A percentile compares a stretch with the other conserved stretches of the same genome.
Evolutionary conservation across 2,888 invertebrate species (phyloP).

Genomic region (Tuta absoluta): DNA sequence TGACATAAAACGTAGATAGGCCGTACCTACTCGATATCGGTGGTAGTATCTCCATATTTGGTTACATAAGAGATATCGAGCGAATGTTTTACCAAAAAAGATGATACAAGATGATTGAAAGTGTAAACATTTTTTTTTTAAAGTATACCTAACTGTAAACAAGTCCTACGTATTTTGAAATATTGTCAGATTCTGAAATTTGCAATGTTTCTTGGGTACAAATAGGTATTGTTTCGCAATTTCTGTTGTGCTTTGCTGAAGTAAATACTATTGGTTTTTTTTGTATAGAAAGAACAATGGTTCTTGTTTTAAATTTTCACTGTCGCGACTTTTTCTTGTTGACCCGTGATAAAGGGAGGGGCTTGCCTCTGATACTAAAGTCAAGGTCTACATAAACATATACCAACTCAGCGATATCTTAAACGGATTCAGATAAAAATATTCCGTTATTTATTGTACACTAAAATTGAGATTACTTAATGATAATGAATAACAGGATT

Average conservation of each 20-base stretch:
- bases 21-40: no score
- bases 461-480: not conserved
- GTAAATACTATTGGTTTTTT: no score
- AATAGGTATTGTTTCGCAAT: no score
- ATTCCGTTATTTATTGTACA: conserved; percentile 20
- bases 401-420: not conserved
- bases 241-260: no score
- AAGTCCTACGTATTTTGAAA: no score
- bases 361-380: conserved; percentile 20
- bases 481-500: not conserved
- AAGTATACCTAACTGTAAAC: not conserved
- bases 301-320: not conserved
- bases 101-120: conserved; percentile 1
- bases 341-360: not conserved
- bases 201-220: no score
- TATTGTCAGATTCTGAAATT: no score
- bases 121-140: not conserved
- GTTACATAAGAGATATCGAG: not conserved
- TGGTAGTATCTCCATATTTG: not conserved
- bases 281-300: no score
- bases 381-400: conserved; percentile 28
- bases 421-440: conserved; percentile 24
- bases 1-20: not conserved
- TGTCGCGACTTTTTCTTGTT: not conserved
- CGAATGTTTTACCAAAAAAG: conserved; percentile 5